Conservation (phyloP, 2,888 invertebrate species). For the Pantelozetes paolii region DNA sequence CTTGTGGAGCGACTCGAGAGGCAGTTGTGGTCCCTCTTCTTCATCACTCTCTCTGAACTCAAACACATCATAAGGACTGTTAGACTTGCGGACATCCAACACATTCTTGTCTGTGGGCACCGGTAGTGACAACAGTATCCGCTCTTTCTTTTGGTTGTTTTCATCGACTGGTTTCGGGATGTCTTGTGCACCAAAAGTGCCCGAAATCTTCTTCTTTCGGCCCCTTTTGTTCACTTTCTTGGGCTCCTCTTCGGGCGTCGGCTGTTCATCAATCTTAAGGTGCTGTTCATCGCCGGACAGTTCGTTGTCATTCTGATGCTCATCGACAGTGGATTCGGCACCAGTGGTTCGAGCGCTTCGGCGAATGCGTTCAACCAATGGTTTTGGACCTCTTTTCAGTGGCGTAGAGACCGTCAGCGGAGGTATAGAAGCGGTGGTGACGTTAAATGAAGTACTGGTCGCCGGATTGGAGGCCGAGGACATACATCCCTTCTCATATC, state of each 20-base stretch:
- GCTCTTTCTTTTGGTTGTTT: slow-evolving; percentile 33
- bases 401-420: slow-evolving; percentile 8
- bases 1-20: slow-evolving; percentile 38
- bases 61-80: slow-evolving; percentile 70
- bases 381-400: slow-evolving; percentile 30
- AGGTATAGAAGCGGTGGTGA: slow-evolving; percentile 15
- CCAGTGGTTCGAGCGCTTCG: slow-evolving; percentile 41
- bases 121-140: slow-evolving; percentile 32
- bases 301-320: slow-evolving; percentile 16
- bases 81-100: slow-evolving; percentile 41
- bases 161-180: slow-evolving; percentile 8
- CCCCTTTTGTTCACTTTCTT: slow-evolving; percentile 34
- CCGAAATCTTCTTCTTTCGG: slow-evolving; percentile 49
- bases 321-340: slow-evolving; percentile 24
- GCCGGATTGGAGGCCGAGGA: neutral
- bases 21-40: slow-evolving; percentile 55
- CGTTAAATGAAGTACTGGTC: slow-evolving; percentile 13
- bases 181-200: slow-evolving; percentile 34
- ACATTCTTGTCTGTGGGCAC: slow-evolving; percentile 41
- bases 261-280: slow-evolving; percentile 27
- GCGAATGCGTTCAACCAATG: slow-evolving; percentile 32
- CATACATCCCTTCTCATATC: slow-evolving; percentile 39
- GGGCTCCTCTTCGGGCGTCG: slow-evolving; percentile 47
- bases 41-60: slow-evolving; percentile 86
- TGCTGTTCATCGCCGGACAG: slow-evolving; percentile 24